These are phyloP conservation scores for Scolopax mira DNA, from an alignment of 2,113 vertebrate genomes.

Conservation along the genomic window DNA sequence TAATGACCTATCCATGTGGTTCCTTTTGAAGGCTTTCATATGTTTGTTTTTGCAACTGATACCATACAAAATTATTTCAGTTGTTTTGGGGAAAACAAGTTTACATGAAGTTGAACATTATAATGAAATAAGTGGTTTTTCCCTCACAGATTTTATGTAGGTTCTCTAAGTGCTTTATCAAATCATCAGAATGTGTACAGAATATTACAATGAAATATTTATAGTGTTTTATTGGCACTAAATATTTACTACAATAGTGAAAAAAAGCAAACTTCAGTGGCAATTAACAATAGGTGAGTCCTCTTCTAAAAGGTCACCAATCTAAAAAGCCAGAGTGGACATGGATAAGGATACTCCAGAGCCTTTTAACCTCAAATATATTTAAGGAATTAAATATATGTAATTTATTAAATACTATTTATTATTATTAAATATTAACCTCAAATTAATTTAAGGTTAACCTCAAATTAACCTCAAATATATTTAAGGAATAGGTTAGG, in stretches of 20 bases:
- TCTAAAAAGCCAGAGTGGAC: not conserved
- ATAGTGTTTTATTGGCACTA: not conserved
- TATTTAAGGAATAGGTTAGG: not conserved
- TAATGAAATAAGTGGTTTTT: not conserved
- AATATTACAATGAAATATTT: not conserved
- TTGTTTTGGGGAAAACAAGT: conserved; percentile 20
- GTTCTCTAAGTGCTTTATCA: not conserved
- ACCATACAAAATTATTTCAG: not conserved
- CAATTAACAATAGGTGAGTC: not conserved
- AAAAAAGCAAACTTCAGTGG: not conserved
- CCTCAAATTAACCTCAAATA: not conserved
- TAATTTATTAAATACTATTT: no score
- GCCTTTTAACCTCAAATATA: not conserved
- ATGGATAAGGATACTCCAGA: not conserved
- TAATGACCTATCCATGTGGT: conserved; percentile 1
- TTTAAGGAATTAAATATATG: not conserved
- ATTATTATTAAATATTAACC: no score
- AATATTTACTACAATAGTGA: not conserved
- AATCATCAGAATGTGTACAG: not conserved
- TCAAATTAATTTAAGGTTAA: no score
- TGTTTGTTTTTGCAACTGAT: conserved; percentile 36
- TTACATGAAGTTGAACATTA: not conserved
- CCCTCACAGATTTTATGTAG: not conserved
- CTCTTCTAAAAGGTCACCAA: not conserved
- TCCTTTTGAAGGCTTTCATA: not conserved